These are phyloP conservation scores for Aradophagus sp. DNA, from an alignment of 1,140 invertebrate species.

Conservation along the genomic window DNA sequence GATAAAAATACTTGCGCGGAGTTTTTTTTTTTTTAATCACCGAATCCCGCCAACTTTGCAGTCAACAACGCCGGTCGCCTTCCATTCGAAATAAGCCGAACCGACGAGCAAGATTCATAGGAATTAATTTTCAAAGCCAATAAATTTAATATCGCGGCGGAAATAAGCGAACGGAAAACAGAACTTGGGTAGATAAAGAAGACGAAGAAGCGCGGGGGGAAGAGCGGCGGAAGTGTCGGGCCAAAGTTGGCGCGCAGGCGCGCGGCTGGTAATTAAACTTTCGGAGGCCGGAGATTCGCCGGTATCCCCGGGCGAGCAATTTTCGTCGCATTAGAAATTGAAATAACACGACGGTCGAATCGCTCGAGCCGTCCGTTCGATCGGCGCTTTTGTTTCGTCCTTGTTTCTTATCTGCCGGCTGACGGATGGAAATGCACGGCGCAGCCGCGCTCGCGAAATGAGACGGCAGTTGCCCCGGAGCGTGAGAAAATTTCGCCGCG, in stretches of 20 bases:
- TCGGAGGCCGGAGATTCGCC: too few relatives aligned
- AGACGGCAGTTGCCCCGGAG: slow-evolving; percentile 54
- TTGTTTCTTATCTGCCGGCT: too few relatives aligned
- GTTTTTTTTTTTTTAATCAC: slow-evolving; percentile 33
- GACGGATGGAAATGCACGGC: too few relatives aligned
- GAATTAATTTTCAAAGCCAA: slow-evolving; percentile 38
- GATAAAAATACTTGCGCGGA: slow-evolving; percentile 21
- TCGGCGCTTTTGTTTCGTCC: too few relatives aligned
- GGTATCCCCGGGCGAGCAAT: too few relatives aligned
- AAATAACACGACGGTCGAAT: too few relatives aligned
- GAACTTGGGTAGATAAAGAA: slow-evolving; percentile 2
- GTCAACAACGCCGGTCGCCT: slow-evolving; percentile 15
- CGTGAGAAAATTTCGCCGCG: slow-evolving; percentile 57
- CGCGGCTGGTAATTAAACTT: too few relatives aligned
- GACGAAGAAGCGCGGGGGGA: slow-evolving; percentile 32
- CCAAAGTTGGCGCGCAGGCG: slow-evolving; percentile 30
- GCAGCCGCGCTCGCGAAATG: slow-evolving; percentile 42
- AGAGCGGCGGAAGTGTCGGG: too few relatives aligned
- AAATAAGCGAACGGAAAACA: slow-evolving; percentile 12
- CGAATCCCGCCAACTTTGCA: too few relatives aligned
- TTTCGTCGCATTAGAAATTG: too few relatives aligned
- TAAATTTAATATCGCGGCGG: slow-evolving; percentile 40
- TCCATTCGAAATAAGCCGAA: slow-evolving; percentile 18
- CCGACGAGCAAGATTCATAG: slow-evolving; percentile 10
- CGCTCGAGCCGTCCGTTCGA: too few relatives aligned